A percentile compares a stretch with the other conserved stretches of the same genome.
phyloP scores from a whole-genome alignment of 53 echinoderm and acorn worm genomes.

The Holothuria leucospilota region DNA sequence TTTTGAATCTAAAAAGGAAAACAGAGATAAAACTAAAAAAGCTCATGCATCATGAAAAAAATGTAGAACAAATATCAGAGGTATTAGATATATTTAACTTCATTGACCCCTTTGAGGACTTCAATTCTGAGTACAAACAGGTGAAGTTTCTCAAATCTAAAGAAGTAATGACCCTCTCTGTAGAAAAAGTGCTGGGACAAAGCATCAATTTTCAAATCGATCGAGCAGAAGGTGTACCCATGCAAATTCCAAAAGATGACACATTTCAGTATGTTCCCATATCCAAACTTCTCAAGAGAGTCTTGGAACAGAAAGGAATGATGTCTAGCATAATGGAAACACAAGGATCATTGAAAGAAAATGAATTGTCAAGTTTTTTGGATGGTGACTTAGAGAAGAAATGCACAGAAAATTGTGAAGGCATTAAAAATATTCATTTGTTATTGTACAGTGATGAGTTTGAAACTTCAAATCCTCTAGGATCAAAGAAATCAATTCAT shows the following conservation, averaged over 20 bases:
- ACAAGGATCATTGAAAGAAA: neutral
- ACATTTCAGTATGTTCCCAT: conserved; percentile 49
- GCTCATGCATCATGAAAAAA: neutral
- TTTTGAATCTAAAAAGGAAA: neutral
- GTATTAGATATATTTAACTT: neutral
- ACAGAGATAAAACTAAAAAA: conserved; percentile 10
- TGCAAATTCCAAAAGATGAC: conserved; percentile 33
- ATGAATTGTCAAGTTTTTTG: neutral
- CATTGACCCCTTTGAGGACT: conserved; percentile 20
- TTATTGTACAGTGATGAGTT: conserved; percentile 51
- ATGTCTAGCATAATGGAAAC: conserved; percentile 52
- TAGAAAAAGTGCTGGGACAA: conserved; percentile 46
- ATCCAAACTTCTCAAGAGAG: conserved; percentile 32
- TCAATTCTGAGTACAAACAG: conserved; percentile 11
- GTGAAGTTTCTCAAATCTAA: conserved; percentile 12
- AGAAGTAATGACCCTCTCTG: conserved; percentile 25
- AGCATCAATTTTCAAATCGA: conserved; percentile 38
- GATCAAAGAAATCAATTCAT: conserved; percentile 57
- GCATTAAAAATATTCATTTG: neutral
- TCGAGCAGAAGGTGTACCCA: conserved; percentile 31
- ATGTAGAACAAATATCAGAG: neutral
- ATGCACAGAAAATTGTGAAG: neutral
- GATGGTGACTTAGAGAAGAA: conserved; percentile 17
- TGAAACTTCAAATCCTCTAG: conserved; percentile 53
- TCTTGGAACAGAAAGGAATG: conserved; percentile 63